phyloP scores from a whole-genome alignment of 53 echinoderm and acorn worm species.

The Holothuria scabra region DNA sequence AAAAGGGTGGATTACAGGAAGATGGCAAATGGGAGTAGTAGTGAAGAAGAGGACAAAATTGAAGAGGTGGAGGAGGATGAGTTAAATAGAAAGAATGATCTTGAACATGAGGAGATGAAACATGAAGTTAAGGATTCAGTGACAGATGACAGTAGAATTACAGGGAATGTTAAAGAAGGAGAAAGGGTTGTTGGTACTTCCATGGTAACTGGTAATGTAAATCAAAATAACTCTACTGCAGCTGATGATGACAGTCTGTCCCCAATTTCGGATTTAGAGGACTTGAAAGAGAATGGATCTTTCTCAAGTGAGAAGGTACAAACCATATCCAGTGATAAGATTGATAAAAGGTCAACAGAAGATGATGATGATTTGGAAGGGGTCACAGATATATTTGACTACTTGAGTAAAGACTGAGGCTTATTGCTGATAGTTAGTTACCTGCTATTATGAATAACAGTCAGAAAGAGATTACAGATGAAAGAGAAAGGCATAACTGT shows the following conservation, averaged over 20 bases:
- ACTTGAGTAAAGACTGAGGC: constrained; percentile 75
- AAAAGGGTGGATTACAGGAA: constrained; percentile 72
- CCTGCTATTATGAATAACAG: too few species aligned
- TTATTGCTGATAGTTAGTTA: too few species aligned
- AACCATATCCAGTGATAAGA: background rate
- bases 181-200: constrained; percentile 3
- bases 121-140: constrained; percentile 20
- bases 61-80: constrained; percentile 44
- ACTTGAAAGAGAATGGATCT: constrained; percentile 21
- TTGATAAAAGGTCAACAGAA: constrained; percentile 48
- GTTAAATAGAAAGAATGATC: constrained; percentile 18
- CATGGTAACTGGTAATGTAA: background rate
- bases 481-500: too few species aligned
- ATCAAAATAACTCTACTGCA: constrained; percentile 24
- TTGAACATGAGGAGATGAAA: constrained; percentile 11
- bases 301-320: background rate
- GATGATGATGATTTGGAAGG: constrained; percentile 86
- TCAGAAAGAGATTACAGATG: too few species aligned
- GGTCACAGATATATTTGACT: constrained; percentile 93
- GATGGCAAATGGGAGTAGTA: constrained; percentile 75
- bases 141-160: constrained; percentile 14
- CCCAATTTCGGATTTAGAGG: constrained; percentile 27
- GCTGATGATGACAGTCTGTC: constrained; percentile 24
- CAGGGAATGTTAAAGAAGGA: constrained; percentile 24
- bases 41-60: constrained; percentile 52